Evolutionary conservation across 2,113 vertebrate species (phyloP).

Genomic region (Anthoscopus minutus): DNA sequence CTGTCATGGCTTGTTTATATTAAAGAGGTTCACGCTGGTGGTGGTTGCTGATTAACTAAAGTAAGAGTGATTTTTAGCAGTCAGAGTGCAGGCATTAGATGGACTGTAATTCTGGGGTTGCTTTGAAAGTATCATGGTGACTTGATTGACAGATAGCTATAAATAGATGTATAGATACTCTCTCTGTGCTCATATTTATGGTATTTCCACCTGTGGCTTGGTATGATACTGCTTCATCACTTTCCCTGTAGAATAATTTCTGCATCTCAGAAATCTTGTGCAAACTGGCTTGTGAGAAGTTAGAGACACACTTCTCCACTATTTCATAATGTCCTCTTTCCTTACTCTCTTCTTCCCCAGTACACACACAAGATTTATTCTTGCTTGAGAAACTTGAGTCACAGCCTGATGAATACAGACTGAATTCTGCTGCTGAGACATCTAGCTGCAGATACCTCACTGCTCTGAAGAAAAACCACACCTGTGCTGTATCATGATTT

Average conservation of each 20-base stretch:
- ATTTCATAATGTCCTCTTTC: not conserved
- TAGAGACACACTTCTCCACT: not conserved
- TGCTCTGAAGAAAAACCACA: not conserved
- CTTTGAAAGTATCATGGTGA: not conserved
- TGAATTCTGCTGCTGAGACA: not conserved
- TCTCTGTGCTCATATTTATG: not conserved
- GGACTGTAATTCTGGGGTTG: not conserved
- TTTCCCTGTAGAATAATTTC: not conserved
- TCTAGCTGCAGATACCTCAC: not conserved
- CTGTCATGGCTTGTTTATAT: not conserved
- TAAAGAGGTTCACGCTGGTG: not conserved
- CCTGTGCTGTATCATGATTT: fast-evolving
- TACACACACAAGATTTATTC: not conserved
- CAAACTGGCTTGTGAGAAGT: not conserved
- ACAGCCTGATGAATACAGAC: not conserved
- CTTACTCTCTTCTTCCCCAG: not conserved
- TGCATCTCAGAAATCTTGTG: not conserved
- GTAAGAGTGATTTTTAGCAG: not conserved
- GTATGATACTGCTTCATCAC: not conserved
- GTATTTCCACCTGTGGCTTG: not conserved
- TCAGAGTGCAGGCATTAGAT: not conserved
- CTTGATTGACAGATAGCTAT: not conserved
- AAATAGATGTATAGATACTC: not conserved
- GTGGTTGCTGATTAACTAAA: not conserved
- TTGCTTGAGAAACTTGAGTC: not conserved